phyloP scores from a whole-genome alignment of 2,797 vertebrate species.

The Malurus leucopterus region DNA sequence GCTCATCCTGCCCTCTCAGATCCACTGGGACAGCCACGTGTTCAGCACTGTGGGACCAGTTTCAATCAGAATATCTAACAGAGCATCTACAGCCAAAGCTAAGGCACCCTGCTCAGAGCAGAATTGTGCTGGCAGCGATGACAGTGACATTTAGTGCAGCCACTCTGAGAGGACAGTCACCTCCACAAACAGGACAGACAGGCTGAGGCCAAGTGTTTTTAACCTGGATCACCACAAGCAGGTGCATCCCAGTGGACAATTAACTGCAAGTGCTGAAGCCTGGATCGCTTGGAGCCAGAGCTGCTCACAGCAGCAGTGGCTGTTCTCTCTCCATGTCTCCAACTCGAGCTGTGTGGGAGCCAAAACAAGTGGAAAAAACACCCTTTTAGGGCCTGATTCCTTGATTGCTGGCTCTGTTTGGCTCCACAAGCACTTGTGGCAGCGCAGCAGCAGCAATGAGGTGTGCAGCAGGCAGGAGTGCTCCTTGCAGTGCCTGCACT shows the following conservation, averaged over 20 bases:
- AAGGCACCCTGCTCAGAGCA: background rate
- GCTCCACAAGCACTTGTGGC: background rate
- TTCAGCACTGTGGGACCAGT: background rate
- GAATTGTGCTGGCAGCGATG: background rate
- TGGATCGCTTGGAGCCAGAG: background rate
- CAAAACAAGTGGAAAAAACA: background rate
- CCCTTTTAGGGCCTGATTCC: background rate
- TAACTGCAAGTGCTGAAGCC: background rate
- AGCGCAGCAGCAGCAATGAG: background rate
- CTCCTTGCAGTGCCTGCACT: background rate
- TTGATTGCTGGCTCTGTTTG: background rate
- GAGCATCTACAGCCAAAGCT: background rate
- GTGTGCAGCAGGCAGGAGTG: background rate
- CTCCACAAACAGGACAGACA: background rate
- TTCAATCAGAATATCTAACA: background rate
- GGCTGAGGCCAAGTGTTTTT: background rate
- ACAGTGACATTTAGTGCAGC: background rate
- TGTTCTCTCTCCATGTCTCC: fast-evolving
- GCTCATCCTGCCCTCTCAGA: background rate
- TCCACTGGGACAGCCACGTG: background rate
- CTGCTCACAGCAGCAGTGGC: background rate
- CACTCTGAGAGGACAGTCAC: background rate
- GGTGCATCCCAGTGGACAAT: background rate
- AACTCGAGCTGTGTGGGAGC: background rate
- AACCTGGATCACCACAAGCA: background rate